Conservation (phyloP, 2,888 invertebrate species). For the Thera obeliscata region DNA sequence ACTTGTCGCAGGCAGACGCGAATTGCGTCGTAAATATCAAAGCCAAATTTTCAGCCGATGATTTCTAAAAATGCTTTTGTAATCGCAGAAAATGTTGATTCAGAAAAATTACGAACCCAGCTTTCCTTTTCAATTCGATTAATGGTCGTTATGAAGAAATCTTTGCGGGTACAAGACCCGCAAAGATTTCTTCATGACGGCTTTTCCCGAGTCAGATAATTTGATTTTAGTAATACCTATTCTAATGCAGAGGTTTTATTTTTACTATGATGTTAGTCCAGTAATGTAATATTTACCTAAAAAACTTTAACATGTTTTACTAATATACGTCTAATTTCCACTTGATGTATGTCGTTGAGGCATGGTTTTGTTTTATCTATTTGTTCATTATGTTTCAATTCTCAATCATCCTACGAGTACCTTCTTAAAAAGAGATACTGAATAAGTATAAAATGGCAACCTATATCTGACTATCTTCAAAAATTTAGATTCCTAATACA, state of each 20-base stretch:
- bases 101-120: constrained; percentile 40
- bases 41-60: constrained; percentile 44
- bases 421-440: too few species aligned
- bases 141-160: constrained; percentile 43
- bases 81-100: constrained; percentile 39
- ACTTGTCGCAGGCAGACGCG: constrained; percentile 46
- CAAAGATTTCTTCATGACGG: constrained; percentile 44
- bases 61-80: constrained; percentile 43
- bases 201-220: constrained; percentile 42
- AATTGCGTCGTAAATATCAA: constrained; percentile 49
- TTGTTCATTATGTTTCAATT: neutral
- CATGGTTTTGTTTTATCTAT: neutral
- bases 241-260: constrained; percentile 33
- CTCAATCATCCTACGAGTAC: neutral
- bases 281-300: constrained; percentile 5
- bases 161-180: constrained; percentile 42
- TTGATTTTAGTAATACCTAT: constrained; percentile 42
- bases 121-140: constrained; percentile 43
- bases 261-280: neutral
- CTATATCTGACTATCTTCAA: too few species aligned
- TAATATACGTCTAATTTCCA: too few species aligned
- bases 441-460: too few species aligned
- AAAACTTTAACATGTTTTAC: neutral
- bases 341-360: too few species aligned
- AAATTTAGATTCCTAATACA: too few species aligned